Percentiles rank a stretch among this genome's conserved stretches.
These are phyloP conservation scores for Dipus sagitta DNA, from an alignment of 2,797 vertebrate species.

Conservation along the genomic window DNA sequence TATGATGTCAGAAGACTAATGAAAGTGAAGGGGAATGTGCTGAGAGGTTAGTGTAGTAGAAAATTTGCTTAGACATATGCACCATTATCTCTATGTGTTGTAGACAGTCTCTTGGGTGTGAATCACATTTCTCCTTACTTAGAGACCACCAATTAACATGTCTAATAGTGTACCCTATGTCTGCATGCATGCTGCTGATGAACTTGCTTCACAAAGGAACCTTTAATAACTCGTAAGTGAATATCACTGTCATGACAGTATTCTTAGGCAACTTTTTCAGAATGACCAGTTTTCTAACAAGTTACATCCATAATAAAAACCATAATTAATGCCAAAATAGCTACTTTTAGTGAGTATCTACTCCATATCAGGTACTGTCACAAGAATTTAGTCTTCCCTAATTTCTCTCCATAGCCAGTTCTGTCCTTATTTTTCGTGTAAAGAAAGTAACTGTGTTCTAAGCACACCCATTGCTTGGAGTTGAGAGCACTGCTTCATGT, in stretches of 20 bases:
- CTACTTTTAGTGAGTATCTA: constrained; percentile 1
- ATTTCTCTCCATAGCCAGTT: neutral
- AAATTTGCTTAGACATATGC: constrained; percentile 69
- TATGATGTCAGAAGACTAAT: constrained; percentile 61
- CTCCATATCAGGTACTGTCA: neutral
- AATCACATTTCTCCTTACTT: constrained; percentile 55
- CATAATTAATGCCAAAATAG: constrained; percentile 10
- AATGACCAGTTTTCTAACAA: constrained; percentile 40
- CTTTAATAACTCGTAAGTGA: constrained; percentile 48
- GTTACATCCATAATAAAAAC: constrained; percentile 38
- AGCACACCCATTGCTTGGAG: neutral
- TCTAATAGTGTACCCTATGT: neutral
- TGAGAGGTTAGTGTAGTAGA: constrained; percentile 58
- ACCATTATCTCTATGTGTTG: constrained; percentile 27
- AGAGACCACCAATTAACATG: constrained; percentile 57
- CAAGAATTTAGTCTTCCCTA: neutral
- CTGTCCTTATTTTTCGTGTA: neutral
- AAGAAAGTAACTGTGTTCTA: neutral
- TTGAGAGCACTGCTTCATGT: neutral
- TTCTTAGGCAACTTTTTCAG: constrained; percentile 19
- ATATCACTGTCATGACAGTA: constrained; percentile 54
- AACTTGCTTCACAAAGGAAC: constrained; percentile 38
- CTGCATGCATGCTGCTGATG: constrained; percentile 47
- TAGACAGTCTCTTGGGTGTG: constrained; percentile 32
- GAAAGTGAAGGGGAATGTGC: neutral